phyloP scores from a whole-genome alignment of 2,797 vertebrate genomes.

The Hipposideros larvatus region DNA sequence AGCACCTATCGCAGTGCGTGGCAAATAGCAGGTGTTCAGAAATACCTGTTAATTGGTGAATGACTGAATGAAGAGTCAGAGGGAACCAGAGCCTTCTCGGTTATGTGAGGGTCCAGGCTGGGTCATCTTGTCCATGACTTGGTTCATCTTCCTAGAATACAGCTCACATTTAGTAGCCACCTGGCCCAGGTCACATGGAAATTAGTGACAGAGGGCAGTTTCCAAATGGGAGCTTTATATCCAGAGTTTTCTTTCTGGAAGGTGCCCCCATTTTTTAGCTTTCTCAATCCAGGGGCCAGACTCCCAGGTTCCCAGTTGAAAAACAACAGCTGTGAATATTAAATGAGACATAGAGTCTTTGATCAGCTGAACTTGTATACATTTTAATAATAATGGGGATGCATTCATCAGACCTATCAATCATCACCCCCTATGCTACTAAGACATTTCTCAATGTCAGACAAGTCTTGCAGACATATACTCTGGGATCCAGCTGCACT shows the following conservation, averaged over 20 bases:
- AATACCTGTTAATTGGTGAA: not conserved
- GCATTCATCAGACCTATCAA: conserved; percentile 68
- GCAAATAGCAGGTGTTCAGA: not conserved
- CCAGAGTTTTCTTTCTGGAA: not conserved
- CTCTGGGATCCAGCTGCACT: not conserved
- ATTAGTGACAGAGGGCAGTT: not conserved
- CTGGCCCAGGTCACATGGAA: not conserved
- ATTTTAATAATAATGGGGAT: conserved; percentile 77
- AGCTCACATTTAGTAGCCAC: not conserved
- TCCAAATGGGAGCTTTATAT: not conserved
- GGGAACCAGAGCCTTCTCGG: not conserved
- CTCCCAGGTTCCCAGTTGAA: conserved; percentile 27
- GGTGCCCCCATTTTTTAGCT: not conserved
- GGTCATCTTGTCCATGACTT: accelerated
- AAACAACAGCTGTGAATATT: conserved; percentile 70
- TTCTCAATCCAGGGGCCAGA: conserved; percentile 22
- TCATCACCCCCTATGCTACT: not conserved
- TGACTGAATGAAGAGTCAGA: not conserved
- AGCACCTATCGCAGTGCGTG: not conserved
- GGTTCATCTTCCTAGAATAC: not conserved
- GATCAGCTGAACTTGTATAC: conserved; percentile 25
- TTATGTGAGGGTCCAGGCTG: not conserved
- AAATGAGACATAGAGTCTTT: conserved; percentile 44
- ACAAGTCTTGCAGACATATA: accelerated
- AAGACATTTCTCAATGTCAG: conserved; percentile 57